A percentile compares a stretch with the other conserved stretches of the same genome.
Conservation (phyloP, 2,113 vertebrate species). For the Aldabrachelys gigantea region DNA sequence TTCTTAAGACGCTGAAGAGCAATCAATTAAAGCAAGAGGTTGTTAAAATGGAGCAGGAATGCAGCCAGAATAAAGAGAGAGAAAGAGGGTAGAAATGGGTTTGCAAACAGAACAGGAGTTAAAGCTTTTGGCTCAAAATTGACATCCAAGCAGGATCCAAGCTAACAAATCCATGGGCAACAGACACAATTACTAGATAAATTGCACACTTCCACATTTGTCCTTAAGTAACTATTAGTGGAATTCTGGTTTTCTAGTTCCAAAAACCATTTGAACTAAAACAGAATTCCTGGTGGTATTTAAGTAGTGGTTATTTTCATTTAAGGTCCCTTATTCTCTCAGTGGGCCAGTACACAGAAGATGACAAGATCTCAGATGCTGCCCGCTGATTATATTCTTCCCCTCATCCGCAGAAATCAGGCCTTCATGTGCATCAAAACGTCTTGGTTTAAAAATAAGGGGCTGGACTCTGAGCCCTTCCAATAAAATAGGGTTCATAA, state of each 20-base stretch:
- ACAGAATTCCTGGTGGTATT: not conserved
- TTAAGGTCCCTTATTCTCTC: not conserved
- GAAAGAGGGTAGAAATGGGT: not conserved
- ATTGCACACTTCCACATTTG: not conserved
- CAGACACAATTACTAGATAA: not conserved
- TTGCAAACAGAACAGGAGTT: not conserved
- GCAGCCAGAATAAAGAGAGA: not conserved
- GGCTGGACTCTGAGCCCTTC: not conserved
- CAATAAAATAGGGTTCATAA: not conserved
- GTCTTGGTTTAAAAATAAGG: not conserved
- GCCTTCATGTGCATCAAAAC: not conserved
- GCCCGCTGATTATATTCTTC: not conserved
- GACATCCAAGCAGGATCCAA: not conserved
- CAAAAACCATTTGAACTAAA: not conserved
- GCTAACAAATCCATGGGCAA: not conserved
- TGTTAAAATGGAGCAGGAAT: not conserved
- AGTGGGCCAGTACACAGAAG: not conserved
- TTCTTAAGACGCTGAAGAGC: not conserved
- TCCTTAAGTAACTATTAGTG: not conserved
- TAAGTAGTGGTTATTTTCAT: not conserved
- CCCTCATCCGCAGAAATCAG: not conserved
- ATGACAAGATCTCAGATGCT: not conserved
- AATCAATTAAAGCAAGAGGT: not conserved
- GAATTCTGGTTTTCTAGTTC: not conserved
- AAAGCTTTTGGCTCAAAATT: not conserved